Base-by-base conservation (phyloP, 2,113 vertebrate species). In the Otocyon megalotis region DNA sequence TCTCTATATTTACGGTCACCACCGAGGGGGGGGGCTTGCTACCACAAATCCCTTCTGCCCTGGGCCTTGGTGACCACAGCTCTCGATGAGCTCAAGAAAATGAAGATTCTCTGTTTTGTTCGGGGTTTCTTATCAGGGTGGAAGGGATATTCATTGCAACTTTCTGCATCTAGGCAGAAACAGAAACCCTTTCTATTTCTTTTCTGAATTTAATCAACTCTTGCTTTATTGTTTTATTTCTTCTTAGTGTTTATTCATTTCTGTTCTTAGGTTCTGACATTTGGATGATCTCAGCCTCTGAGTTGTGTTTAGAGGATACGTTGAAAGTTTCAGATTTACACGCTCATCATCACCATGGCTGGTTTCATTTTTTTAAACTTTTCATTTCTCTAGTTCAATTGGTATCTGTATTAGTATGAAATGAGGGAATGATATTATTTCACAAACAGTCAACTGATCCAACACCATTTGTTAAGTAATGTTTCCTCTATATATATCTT, bases 271-370 rank as follows among this genome's bases (percentile, higher is more conserved):
- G 30, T 54, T 77, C 32, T 85, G 53, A 56, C 17, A 48, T 50
- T 28, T 58, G 9, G 30, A 50, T 77, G 58, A 84, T 48, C 53
- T 95, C 30, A 60, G 60, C 37, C 71, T 76, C 67, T 84, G 60
- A 20, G 35, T 69, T 85, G 43, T 77, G 32, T 77, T 67, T 67
- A 58, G 60, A 79, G 62, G 62, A 30, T 35, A 50, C 17, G 17
- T 37, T 62, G 54, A 30, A 69, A 86, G 81, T 79, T 95, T 90
- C 81, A 85, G 81, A 79, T 85, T 95, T 90, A 69, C 17, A 67
- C 30, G 56, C 79, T 30, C 8, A 48, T 43, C 32, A 71, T 86
- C 19, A 35, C 22, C 35, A 62, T 11, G 67, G 37, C 53, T 86
- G 37, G 15, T 53, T 79, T 90, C 56, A 8, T 26, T 74, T 67